Evolutionary conservation across 2,888 invertebrate genomes (phyloP).

Genomic region (Teinopalpus imperialis): DNA sequence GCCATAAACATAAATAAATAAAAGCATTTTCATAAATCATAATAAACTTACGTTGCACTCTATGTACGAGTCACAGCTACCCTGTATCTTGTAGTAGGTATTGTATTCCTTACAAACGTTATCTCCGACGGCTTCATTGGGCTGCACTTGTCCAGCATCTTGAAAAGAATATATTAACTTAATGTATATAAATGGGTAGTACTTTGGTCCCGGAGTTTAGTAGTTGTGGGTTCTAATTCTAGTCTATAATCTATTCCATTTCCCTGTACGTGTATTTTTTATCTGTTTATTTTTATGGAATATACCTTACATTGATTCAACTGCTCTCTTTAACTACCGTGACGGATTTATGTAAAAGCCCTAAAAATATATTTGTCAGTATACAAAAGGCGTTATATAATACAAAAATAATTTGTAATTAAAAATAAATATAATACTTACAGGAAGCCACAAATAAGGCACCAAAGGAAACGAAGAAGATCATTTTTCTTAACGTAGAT

Average conservation of each 20-base stretch:
- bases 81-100: slow-evolving; percentile 82
- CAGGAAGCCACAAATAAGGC: slow-evolving; percentile 13
- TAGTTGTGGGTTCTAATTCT: no score
- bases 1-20: background rate
- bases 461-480: background rate
- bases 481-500: background rate
- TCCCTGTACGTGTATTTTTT: no score
- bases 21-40: no score
- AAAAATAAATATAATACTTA: slow-evolving; percentile 19
- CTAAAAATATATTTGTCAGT: no score
- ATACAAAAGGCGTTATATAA: no score
- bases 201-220: no score
- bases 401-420: background rate
- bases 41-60: slow-evolving; percentile 78
- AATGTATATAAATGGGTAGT: no score
- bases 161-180: background rate
- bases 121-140: background rate
- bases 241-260: no score
- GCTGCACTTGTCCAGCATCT: slow-evolving; percentile 1
- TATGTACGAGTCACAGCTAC: slow-evolving; percentile 86
- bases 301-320: no score
- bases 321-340: no score
- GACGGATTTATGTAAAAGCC: no score
- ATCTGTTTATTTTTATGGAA: no score
- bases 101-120: slow-evolving; percentile 15